A percentile compares a stretch with the other conserved stretches of the same genome.
phyloP scores from a whole-genome alignment of 2,113 vertebrate genomes.

The Callionymus lyra region DNA sequence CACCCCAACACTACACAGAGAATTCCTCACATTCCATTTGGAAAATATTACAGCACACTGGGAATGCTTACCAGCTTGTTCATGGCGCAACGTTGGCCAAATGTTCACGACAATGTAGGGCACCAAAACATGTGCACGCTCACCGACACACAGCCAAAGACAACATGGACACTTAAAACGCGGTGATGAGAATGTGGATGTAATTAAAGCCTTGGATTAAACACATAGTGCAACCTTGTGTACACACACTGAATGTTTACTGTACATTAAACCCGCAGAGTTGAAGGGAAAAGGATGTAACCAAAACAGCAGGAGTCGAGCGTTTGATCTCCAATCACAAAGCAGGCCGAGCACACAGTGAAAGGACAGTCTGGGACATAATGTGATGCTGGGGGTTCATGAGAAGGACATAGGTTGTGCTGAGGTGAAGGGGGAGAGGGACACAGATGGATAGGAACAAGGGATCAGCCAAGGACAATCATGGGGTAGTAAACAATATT shows the following conservation, averaged over 20 bases:
- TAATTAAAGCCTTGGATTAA: conserved; percentile 28
- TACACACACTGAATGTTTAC: neutral
- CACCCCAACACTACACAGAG: conserved; percentile 45
- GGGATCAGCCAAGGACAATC: conserved; percentile 23
- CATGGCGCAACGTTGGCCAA: conserved; percentile 37
- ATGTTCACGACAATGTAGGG: conserved; percentile 36
- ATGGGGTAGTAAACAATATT: neutral
- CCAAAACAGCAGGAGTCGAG: conserved; percentile 23
- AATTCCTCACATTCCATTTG: conserved; percentile 53
- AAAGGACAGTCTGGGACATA: conserved; percentile 26
- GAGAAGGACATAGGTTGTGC: conserved; percentile 19
- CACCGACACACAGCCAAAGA: conserved; percentile 10
- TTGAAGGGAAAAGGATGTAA: conserved; percentile 11
- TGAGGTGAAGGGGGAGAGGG: neutral
- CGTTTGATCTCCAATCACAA: conserved; percentile 19
- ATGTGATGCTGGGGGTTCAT: conserved; percentile 40
- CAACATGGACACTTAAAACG: conserved; percentile 25
- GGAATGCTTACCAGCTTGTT: conserved; percentile 37
- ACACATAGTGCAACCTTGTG: conserved; percentile 6
- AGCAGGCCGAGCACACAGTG: conserved; percentile 17
- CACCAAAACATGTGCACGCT: conserved; percentile 28
- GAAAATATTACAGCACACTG: conserved; percentile 45
- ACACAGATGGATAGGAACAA: conserved; percentile 12
- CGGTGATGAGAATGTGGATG: conserved; percentile 25
- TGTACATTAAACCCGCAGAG: conserved; percentile 4